Evolutionary conservation across 1,140 invertebrate genomes (phyloP).

Genomic region (Lucilia sericata): DNA sequence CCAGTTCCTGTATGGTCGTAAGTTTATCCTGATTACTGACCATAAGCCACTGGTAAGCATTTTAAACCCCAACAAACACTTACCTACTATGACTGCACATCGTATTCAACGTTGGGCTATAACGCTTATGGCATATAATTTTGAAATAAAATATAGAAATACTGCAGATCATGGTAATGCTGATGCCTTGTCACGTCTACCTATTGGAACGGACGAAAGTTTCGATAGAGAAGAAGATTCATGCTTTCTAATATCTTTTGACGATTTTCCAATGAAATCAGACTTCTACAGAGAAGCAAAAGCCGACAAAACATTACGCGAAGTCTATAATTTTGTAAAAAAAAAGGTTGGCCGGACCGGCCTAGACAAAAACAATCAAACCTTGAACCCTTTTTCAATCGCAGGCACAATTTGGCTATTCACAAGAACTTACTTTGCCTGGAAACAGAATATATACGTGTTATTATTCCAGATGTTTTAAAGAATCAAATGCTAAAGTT

Average conservation of each 20-base stretch:
- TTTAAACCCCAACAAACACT: slow-evolving; percentile 55
- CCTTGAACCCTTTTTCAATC: slow-evolving; percentile 38
- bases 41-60: slow-evolving; percentile 68
- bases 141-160: slow-evolving; percentile 50
- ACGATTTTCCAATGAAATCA: no score
- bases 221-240: slow-evolving; percentile 49
- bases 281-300: no score
- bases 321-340: no score
- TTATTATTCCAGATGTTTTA: slow-evolving; percentile 51
- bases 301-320: no score
- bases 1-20: slow-evolving; percentile 69
- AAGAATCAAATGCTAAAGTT: slow-evolving; percentile 54
- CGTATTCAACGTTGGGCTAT: slow-evolving; percentile 60
- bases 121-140: slow-evolving; percentile 52
- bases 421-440: slow-evolving; percentile 57
- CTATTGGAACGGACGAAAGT: background rate
- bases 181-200: slow-evolving; percentile 49
- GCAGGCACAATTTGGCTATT: background rate
- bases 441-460: slow-evolving; percentile 48
- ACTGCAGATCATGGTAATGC: slow-evolving; percentile 52
- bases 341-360: no score
- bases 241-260: background rate
- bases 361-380: no score
- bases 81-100: slow-evolving; percentile 52
- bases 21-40: slow-evolving; percentile 69